Base-by-base conservation (phyloP, 2,888 invertebrate species). In the Hyppa rectilinea region DNA sequence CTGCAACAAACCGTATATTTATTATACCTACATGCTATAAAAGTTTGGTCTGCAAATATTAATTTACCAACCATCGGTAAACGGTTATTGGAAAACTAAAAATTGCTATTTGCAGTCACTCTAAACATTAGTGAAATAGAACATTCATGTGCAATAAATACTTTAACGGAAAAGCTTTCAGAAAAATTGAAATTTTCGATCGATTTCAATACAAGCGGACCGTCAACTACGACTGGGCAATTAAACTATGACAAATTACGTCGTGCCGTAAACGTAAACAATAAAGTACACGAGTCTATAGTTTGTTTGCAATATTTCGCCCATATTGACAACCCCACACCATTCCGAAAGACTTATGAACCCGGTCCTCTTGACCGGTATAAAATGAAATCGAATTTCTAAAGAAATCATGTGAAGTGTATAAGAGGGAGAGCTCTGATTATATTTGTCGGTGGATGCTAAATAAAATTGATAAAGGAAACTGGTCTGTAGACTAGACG, bases 271-370 rank as follows among this genome's bases (percentile, higher is more conserved):
- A 49, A 31, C 40, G 64, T 71, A 79, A 81, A 84, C 81, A 84
- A 82, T 80, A 83, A 85, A 83, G 80, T 75, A 84, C 66, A 69
- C 70, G 26, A 50, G 59, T 64, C 73, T 68, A 63, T 72, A 61
- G 66, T 73, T 75, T 72, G 75, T 75, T 85, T 73, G 78, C 82
- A 80, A 83, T 85, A 86, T 85, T 85, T 85, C 60, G 59, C 59
- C 20, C 73, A 75, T 62, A 74, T 79, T 85, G 83, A 83, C 87
- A 82, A 75, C 55, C 69, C 67, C 78, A 74, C 78, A 71, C 80
- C 49, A 75, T 70, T 80, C 40, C 40, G 61, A 20, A 71, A 83
- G 85, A 86, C 85, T 86, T 85, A 86, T 83, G 81, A 75, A 77
- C 76, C 60, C 47, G 20, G 23, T 38, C 26, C 45, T 67, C 56